These are phyloP conservation scores for Porites australiensis DNA, from an alignment of 64 coral and sea anemone species.

Conservation along the genomic window DNA sequence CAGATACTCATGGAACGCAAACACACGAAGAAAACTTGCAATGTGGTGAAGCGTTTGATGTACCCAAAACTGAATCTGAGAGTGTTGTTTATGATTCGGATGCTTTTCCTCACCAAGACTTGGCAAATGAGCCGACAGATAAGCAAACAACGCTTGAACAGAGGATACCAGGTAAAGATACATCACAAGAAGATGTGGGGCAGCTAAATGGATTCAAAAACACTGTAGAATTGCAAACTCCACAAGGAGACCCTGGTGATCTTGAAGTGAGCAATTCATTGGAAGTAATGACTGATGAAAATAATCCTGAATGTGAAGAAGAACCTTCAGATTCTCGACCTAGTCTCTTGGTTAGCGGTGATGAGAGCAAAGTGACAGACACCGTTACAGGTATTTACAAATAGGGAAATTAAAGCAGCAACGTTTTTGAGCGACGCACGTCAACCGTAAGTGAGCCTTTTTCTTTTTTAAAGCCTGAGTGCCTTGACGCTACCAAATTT, in stretches of 20 bases:
- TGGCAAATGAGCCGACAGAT: neutral
- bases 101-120: neutral
- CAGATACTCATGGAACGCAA: no score
- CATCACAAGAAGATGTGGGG: neutral
- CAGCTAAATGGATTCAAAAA: neutral
- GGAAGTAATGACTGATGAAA: neutral
- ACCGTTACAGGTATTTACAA: neutral
- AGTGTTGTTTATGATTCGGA: neutral
- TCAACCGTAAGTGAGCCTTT: neutral
- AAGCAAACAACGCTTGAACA: neutral
- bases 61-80: neutral
- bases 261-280: neutral
- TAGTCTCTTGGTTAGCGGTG: no score
- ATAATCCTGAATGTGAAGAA: neutral
- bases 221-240: neutral
- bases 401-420: no score
- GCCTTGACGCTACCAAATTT: no score
- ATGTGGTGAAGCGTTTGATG: neutral
- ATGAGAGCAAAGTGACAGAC: neutral
- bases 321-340: neutral
- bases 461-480: no score
- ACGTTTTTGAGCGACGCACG: no score
- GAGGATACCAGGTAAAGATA: neutral
- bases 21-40: neutral
- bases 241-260: neutral